A percentile compares a stretch with the other conserved stretches of the same genome.
Conservation (phyloP, 2,797 vertebrate species). For the Aeoliscus strigatus region DNA sequence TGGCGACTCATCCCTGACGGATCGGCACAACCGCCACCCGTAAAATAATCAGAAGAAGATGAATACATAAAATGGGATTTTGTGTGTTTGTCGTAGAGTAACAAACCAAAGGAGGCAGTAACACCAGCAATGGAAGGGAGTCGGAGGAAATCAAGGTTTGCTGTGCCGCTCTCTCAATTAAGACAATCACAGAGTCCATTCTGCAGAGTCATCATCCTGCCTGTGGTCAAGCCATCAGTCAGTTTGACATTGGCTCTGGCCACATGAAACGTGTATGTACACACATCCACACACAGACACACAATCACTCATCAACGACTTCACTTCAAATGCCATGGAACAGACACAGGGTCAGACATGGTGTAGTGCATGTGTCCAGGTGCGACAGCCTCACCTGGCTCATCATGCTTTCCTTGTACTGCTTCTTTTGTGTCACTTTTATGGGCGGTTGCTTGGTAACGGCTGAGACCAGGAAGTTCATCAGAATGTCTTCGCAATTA, state of each 20-base stretch:
- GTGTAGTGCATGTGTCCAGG: no score
- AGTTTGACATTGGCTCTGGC: constrained; percentile 44
- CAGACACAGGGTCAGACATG: no score
- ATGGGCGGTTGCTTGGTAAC: constrained; percentile 88
- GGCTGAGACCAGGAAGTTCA: constrained; percentile 86
- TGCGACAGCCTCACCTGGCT: no score
- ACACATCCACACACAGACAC: constrained; percentile 16
- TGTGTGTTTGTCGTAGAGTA: no score
- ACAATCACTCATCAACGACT: constrained; percentile 22
- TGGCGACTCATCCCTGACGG: no score
- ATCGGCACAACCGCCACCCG: no score
- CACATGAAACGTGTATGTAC: constrained; percentile 24
- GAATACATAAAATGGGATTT: no score
- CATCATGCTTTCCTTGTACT: constrained; percentile 76
- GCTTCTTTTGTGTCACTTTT: constrained; percentile 86
- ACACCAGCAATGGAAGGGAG: not conserved
- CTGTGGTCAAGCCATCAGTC: constrained; percentile 66
- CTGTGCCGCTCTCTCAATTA: constrained; percentile 67
- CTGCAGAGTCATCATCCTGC: constrained; percentile 71
- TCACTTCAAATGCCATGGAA: not conserved
- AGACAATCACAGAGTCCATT: constrained; percentile 70
- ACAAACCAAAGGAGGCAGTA: constrained; percentile 32
- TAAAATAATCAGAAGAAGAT: no score
- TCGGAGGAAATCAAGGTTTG: constrained; percentile 45
- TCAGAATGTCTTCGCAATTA: no score